Base-by-base conservation (phyloP, 1,140 invertebrate genomes). In the Macrocentrus cingulum region DNA sequence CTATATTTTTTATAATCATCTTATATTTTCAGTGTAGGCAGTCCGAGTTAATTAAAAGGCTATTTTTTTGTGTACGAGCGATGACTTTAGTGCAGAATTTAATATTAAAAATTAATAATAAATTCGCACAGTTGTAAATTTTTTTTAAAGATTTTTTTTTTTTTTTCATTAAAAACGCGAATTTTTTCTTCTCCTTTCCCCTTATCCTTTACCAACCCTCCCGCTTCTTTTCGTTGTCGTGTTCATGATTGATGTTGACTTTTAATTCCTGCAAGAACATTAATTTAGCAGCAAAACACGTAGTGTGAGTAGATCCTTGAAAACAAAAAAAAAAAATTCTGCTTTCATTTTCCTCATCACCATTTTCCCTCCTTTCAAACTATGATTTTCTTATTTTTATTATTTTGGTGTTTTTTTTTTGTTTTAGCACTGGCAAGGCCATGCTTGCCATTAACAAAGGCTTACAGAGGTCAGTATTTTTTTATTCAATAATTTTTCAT, bases 401-500 rank as follows among this genome's bases (percentile, higher is more conserved):
- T 82, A 76, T 78, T 83, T 81, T 82, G 74, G 79, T 62, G 74
- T 82, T 76, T 82, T 81, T 82, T 76, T 82, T 81, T 84, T 85
- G 82, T 83, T 84, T 85, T 85, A 85, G 84, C 84, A 82, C 83
- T 83, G 84, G 84, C 81, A 92, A 91, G 84, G 88, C 89, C 75
- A 84, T 91, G 81, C 87, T 91, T 83, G 88, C 89, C 82, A 90
- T 91, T 85, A 91, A 91, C 85, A 92, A 91, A 86, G 90, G 89
- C 81, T 85, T 91, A 79, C 89, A 90, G 83, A 88, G 89, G 87
- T 91, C 88, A 86, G 84, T 85, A 84, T 81, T 79, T 76, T 75
- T 75, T 75, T 63, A 71, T 71, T 64, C 61, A 61, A 44, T 60
- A 57, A 45, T 56, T 52, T 62, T 69, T 58, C 36, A 57, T 42